These are phyloP conservation scores for Clunio marinus DNA, from an alignment of 2,888 invertebrate genomes.

Conservation along the genomic window DNA sequence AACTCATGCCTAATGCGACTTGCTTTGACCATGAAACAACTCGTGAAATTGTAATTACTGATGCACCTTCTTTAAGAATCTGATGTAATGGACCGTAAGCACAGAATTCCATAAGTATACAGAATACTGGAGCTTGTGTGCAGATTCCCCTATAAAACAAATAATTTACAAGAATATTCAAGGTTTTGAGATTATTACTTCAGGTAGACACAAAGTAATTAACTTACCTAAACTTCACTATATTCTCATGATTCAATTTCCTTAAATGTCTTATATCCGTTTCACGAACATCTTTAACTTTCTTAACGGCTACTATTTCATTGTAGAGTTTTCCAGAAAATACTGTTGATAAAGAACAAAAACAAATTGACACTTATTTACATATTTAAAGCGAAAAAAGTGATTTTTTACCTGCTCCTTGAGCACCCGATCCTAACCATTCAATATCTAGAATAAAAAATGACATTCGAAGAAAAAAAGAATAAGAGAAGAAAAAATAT, in stretches of 20 bases:
- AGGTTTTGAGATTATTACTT: not conserved
- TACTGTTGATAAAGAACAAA: too few relatives aligned
- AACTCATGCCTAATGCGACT: slow-evolving; percentile 94
- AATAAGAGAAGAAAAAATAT: too few relatives aligned
- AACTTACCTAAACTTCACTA: slow-evolving; percentile 63
- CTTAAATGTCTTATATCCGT: slow-evolving; percentile 88
- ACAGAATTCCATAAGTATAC: slow-evolving; percentile 98
- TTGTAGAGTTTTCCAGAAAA: slow-evolving; percentile 79
- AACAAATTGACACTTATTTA: too few relatives aligned
- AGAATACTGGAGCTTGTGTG: slow-evolving; percentile 84
- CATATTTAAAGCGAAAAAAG: too few relatives aligned
- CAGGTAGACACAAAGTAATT: not conserved
- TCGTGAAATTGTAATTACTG: slow-evolving; percentile 74
- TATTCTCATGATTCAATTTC: slow-evolving; percentile 92
- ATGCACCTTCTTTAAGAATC: slow-evolving; percentile 74
- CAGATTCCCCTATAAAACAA: slow-evolving; percentile 75
- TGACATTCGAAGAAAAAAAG: too few relatives aligned
- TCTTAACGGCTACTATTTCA: slow-evolving; percentile 92
- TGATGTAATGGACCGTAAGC: slow-evolving; percentile 92
- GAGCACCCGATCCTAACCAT: slow-evolving; percentile 93
- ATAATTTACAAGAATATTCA: slow-evolving; percentile 23
- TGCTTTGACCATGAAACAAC: slow-evolving; percentile 92
- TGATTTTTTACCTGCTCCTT: too few relatives aligned
- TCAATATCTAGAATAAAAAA: slow-evolving; percentile 59
- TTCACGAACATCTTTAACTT: slow-evolving; percentile 86